phyloP scores from a whole-genome alignment of 2,888 invertebrate species.

The Andricus curvator region DNA sequence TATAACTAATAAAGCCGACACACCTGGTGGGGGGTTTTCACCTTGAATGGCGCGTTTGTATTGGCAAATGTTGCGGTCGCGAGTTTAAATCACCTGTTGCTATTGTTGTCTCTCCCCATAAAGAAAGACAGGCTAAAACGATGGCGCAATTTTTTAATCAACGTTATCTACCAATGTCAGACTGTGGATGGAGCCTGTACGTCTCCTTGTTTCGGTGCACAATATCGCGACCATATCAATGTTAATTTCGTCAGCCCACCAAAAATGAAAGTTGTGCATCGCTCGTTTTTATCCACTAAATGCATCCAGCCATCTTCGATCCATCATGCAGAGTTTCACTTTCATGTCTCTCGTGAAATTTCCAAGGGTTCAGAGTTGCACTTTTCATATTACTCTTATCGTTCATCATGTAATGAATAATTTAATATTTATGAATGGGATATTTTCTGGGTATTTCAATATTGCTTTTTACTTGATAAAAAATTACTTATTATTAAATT shows the following conservation, averaged over 20 bases:
- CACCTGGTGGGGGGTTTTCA: slow-evolving; percentile 62
- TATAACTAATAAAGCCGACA: slow-evolving; percentile 74
- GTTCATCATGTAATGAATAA: background rate
- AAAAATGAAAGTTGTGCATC: slow-evolving; percentile 62
- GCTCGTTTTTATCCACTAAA: slow-evolving; percentile 48
- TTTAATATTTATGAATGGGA: slow-evolving; percentile 1
- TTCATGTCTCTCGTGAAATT: slow-evolving; percentile 13
- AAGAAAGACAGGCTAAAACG: slow-evolving; percentile 23
- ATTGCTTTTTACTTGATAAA: background rate
- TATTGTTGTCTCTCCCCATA: slow-evolving; percentile 35
- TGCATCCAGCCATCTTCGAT: slow-evolving; percentile 47
- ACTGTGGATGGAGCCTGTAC: slow-evolving; percentile 53
- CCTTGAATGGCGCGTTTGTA: slow-evolving; percentile 77
- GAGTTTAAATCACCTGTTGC: slow-evolving; percentile 72
- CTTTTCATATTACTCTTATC: background rate
- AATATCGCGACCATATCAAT: slow-evolving; percentile 64
- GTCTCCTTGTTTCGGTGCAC: slow-evolving; percentile 57
- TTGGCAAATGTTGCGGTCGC: slow-evolving; percentile 76
- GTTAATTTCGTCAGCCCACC: slow-evolving; percentile 67
- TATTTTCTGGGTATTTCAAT: background rate
- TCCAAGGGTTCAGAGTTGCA: background rate
- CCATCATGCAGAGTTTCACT: slow-evolving; percentile 45
- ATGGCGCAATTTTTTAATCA: slow-evolving; percentile 38
- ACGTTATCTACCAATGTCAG: slow-evolving; percentile 55
- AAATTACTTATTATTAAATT: background rate